These are phyloP conservation scores for Druceiella hillmani DNA, from an alignment of 2,888 invertebrate genomes.

Conservation along the genomic window DNA sequence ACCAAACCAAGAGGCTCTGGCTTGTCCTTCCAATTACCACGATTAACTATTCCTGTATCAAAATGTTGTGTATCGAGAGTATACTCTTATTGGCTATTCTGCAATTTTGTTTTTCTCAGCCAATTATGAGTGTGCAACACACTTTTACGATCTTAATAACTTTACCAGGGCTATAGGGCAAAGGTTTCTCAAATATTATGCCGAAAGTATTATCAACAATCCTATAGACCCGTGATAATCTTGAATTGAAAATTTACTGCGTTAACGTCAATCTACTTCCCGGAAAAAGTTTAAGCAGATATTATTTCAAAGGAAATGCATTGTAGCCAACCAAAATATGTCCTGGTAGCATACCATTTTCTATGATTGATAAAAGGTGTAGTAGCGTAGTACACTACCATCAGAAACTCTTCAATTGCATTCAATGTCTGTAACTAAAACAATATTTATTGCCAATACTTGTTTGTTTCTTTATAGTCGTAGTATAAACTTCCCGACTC, in stretches of 20 bases:
- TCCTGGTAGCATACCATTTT: constrained; percentile 18
- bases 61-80: constrained; percentile 14
- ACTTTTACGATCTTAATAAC: constrained; percentile 6
- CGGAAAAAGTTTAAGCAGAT: constrained; percentile 22
- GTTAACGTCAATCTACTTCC: constrained; percentile 6
- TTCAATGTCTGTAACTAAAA: constrained; percentile 26
- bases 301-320: constrained; percentile 20
- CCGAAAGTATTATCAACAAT: constrained; percentile 20
- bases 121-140: too few relatives aligned
- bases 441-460: constrained; percentile 26
- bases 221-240: constrained; percentile 12
- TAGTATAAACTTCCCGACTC: constrained; percentile 24
- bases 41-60: constrained; percentile 16
- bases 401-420: constrained; percentile 24
- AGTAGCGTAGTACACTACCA: constrained; percentile 24
- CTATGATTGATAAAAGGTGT: constrained; percentile 17
- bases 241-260: constrained; percentile 7
- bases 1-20: constrained; percentile 16
- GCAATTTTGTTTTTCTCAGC: too few relatives aligned
- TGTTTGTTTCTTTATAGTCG: constrained; percentile 25
- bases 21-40: constrained; percentile 19
- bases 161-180: constrained; percentile 5
- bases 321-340: constrained; percentile 18
- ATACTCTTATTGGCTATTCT: constrained; percentile 11
- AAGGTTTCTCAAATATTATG: too few relatives aligned